Base-by-base conservation (phyloP, 2,797 vertebrate species). In the Sphenopsis melanotis region DNA sequence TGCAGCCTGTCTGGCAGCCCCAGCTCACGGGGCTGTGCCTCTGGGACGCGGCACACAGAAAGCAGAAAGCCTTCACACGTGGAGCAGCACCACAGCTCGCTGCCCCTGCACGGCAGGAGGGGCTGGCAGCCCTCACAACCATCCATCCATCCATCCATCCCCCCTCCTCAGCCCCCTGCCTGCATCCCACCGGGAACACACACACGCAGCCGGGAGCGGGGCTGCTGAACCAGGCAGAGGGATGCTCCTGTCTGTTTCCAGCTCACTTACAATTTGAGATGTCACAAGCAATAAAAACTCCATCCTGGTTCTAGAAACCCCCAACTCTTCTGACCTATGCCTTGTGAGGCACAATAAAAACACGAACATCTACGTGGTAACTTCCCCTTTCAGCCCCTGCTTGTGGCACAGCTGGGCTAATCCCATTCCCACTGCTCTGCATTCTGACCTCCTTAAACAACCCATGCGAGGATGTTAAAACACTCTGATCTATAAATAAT, bases 401-500 rank as follows among this genome's bases (percentile, higher is more conserved):
- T 56, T 41, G 37, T 30, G 87, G 91, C 92, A 81, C 77, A 92
- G 90, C 84, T 87, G 91, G 81, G 60, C 71, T 96, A 95, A 96
- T 96, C 81, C 87, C 89, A 68, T 63, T 90, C 50, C 84, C 80
- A 78, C 50, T 41, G 23, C 32, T 56, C 93, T 55, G n/a, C 65
- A 17, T 46, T 30, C 82, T 93, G 91, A 89, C 59, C 75, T 92
- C 89, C 85, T 94, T 94, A 72, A 94, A 95, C 84, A 93, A 77
- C 82, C 76, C 87, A 23, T 15, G 79, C 21, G 49, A 95, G 75
- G 41, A 93, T 90, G 84, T 37, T 95, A 83, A 92, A 93, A 92
- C 89, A 88, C 91, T 96, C 92, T 80, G 30, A 71, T 86, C 93
- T 90, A 84, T 96, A 96, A 97, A 95, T 96, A 96, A 96, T 93